Evolutionary conservation across 2,888 invertebrate species (phyloP), one percentile per base, ranked within the genome.

Genomic region (Coecobrya sp.): DNA sequence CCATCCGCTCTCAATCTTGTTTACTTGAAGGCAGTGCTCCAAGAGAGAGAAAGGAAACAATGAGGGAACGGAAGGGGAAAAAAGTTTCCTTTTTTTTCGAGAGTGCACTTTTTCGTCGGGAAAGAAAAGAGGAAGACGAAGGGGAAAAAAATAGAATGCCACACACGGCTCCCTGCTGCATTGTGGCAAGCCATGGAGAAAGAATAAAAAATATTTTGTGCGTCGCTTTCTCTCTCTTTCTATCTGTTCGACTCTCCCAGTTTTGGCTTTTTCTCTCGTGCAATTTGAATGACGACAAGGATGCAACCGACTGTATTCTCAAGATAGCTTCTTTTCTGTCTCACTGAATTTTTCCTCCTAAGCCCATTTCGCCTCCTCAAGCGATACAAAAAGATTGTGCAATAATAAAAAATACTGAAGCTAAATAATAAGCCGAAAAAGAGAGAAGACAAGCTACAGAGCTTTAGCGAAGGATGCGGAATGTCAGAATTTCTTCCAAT

Each of bases 51-150:
- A 73, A 13, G 79, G 52, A 79, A 79, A 79, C 79, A 79, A 79
- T 79, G 79, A 79, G 16, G 25, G 16, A 52, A 79, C 22, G 25
- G 79, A 79, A 79, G 52, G 27, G 73, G 52, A 19, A 79, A 49
- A 79, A 86, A 52, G 68, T 86, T 86, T 73, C 73, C 86, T 52
- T 49, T 70, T 13, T 70, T 73, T 86, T 86, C 68, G n/a, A 70
- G 36, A 70, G 86, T 86, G 86, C 86, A 86, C 86, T 86, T 68
- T 68, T 70, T 65, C 25, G 25, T 22, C 19, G 42, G 22, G 68
- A 45, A n/a, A 49, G 49, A 42, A 42, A 68, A 30, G 22, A 42
- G 19, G n/a, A n/a, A 42, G 62, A 76, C 19, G 42, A 16, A 62
- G 25, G n/a, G 79, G n/a, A 62, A 36, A 49, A 59, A 45, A 87